Evolutionary conservation across 2,888 invertebrate species (phyloP).

Genomic region (Salticus scenicus): DNA sequence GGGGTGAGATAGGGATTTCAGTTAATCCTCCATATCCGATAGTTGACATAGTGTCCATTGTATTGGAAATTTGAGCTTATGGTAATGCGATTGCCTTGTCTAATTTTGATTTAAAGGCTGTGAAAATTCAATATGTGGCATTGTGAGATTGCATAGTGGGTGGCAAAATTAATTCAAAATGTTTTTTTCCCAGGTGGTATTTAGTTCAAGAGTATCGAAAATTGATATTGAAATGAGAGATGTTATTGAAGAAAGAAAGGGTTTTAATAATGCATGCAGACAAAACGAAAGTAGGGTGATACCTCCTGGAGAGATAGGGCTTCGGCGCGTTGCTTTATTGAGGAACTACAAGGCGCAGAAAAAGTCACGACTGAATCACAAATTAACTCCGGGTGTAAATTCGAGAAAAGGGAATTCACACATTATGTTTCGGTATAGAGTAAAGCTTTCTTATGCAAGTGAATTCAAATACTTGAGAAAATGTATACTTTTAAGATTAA

Average conservation of each 20-base stretch:
- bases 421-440: too few relatives aligned
- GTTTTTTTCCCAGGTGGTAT: neutral
- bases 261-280: conserved; percentile 2
- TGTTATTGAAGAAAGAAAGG: neutral
- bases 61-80: conserved; percentile 45
- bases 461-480: too few relatives aligned
- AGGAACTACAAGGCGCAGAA: too few relatives aligned
- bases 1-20: conserved; percentile 20
- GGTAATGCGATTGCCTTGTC: conserved; percentile 39
- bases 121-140: conserved; percentile 21
- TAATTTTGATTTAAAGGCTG: conserved; percentile 38
- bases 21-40: conserved; percentile 46
- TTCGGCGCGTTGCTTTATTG: too few relatives aligned
- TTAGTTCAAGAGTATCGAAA: neutral
- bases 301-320: neutral
- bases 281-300: neutral
- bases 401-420: too few relatives aligned
- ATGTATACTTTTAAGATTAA: too few relatives aligned
- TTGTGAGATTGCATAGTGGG: neutral
- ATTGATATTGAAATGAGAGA: conserved; percentile 6
- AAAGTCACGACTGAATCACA: too few relatives aligned
- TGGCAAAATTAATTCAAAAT: neutral
- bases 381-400: too few relatives aligned
- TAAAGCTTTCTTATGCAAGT: too few relatives aligned
- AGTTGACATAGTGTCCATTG: conserved; percentile 48